Evolutionary conservation across 2,888 invertebrate genomes (phyloP), one percentile per base, ranked within the genome.

Genomic region (Cephus runcator): DNA sequence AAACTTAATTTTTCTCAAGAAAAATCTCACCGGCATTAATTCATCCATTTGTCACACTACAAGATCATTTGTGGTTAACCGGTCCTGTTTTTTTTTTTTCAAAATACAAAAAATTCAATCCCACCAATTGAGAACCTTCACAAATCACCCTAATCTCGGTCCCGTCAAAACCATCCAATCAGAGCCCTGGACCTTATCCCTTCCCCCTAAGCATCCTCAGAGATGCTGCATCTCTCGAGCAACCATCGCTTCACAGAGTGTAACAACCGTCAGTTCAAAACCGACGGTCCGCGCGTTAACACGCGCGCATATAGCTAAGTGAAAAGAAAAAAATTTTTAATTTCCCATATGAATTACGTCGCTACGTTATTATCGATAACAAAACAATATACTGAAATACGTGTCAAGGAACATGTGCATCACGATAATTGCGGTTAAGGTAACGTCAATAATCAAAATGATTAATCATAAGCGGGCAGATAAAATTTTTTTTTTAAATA

Each of bases 391-490:
- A 23, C 56, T 9, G 6, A 15, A 34, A 71, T 31, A 69, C 75
- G 34, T 34, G 11, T 73, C 23, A 74, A 36, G 36, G n/a, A 83
- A 81, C 79, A 87, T 87, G 88, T 87, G 87, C 81, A 86, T 86
- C 81, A 82, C 82, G 75, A 82, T 80, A 75, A 73, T 83, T 77
- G 81, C 81, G 69, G 76, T 82, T 76, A 85, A 86, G 88, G 87
- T 88, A 85, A 85, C 79, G 78, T 80, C 12, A 23, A 30, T 30
- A n/a, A 75, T 33, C 9, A 56, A 23, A 56, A 9, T 23, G 2
- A 56, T 56, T 56, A 9, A 6, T 15, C 15, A 6, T 15, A 40
- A 36, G 12, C 12, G 12, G 12, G 34, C 34, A 34, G 1, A 9
- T 34, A 33, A 34, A 11, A 34, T 11, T 34, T 34, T 34, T 34